Conservation (phyloP, 2,797 vertebrate genomes). For the Paramormyrops hopkinsi region DNA sequence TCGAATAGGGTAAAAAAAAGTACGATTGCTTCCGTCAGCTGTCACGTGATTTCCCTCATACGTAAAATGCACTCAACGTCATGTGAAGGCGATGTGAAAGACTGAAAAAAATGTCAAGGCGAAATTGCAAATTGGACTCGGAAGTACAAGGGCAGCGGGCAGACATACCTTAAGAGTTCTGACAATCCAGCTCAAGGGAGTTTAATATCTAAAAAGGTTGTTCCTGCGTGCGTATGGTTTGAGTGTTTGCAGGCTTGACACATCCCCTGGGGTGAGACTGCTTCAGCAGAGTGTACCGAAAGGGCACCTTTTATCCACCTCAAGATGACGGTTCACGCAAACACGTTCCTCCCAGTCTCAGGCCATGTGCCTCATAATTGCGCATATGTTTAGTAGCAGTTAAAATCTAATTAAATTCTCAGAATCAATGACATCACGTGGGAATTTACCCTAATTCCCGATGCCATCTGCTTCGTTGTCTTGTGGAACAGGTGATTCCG, state of each 20-base stretch:
- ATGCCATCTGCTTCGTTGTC: conserved; percentile 7
- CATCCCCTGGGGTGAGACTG: background rate
- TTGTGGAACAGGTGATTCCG: background rate
- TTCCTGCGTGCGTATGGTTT: background rate
- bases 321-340: background rate
- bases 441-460: background rate
- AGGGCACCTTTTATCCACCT: background rate
- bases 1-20: background rate
- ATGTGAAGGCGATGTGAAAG: background rate
- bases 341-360: background rate
- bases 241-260: background rate
- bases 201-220: conserved; percentile 3
- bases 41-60: background rate
- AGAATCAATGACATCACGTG: conserved; percentile 11
- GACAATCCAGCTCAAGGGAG: background rate
- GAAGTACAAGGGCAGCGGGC: background rate
- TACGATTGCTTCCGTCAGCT: background rate
- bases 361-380: background rate
- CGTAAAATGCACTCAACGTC: background rate
- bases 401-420: conserved; percentile 19
- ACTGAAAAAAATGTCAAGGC: background rate
- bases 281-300: background rate
- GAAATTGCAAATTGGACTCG: background rate
- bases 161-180: background rate
- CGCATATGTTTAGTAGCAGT: conserved; percentile 1